Conservation (phyloP, 2,797 vertebrate species). For the Tapirus indicus region DNA sequence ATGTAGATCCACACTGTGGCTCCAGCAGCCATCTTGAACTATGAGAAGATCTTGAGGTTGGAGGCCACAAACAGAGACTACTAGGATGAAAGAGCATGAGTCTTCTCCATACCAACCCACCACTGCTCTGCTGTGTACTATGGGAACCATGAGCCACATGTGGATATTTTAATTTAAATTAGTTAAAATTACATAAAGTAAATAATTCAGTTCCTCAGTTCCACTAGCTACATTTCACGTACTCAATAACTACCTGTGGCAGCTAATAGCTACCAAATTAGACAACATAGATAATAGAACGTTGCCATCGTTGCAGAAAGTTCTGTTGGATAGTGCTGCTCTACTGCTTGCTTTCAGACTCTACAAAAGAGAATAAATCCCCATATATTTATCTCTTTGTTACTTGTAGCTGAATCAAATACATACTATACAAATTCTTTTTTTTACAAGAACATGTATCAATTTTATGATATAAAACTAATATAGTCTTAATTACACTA, state of each 20-base stretch:
- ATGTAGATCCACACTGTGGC: not conserved
- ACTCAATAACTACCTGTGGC: not conserved
- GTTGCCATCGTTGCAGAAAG: not conserved
- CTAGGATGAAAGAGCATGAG: rapidly evolving
- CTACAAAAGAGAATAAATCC: not conserved
- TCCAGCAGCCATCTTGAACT: not conserved
- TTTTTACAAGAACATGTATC: slow-evolving; percentile 36
- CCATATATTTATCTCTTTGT: not conserved
- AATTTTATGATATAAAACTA: slow-evolving; percentile 53
- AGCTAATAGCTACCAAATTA: not conserved
- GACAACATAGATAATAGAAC: not conserved
- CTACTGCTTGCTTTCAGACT: not conserved
- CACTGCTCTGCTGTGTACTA: not conserved
- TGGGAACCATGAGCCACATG: not conserved
- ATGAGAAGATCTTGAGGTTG: not conserved
- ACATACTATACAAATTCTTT: not conserved
- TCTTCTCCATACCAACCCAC: not conserved
- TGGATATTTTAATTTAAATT: slow-evolving; percentile 16
- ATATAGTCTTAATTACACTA: slow-evolving; percentile 52
- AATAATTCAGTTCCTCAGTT: not conserved
- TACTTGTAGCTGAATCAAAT: slow-evolving; percentile 34
- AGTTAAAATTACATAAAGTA: not conserved
- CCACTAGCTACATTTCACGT: not conserved
- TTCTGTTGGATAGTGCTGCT: not conserved
- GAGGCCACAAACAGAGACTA: not conserved